Evolutionary conservation across 1,140 invertebrate genomes (phyloP), one percentile per base, ranked within the genome.

Genomic region (Pachypeltis micranthus): DNA sequence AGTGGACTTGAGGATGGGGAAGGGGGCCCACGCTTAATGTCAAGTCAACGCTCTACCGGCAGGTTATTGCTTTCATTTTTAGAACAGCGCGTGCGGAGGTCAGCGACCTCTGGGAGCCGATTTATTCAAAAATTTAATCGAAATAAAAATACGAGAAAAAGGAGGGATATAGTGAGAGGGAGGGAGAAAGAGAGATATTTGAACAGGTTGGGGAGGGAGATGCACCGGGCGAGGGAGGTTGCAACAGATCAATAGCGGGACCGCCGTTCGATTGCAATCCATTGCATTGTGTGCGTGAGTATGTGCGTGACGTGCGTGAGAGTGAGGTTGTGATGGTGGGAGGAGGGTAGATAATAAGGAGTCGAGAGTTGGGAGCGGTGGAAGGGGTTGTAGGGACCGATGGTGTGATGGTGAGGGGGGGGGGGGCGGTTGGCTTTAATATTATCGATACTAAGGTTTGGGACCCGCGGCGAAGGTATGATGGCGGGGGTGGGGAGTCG

Each of bases 201-300:
- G 23, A 51, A 51, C 47, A 51, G 47, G 47, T 51, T 51, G 4
- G 47, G 47, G 47, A 51, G 47, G 47, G 47, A 51, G 57, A 59
- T 59, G 57, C 57, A 59, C 27, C 31, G 21, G 26, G 27, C 1
- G 27, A 29, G 27, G 57, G 31, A 34, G 55, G 55, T 57, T 28
- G 27, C 27, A 31, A n/a, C 27, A 59, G 31, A 59, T 59, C 57
- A 59, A 59, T 59, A 59, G 57, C 27, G 31, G 57, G n/a, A 21
- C 55, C 55, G 47, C 27, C 28, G 27, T 59, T 59, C 57, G 57
- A 59, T 59, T 59, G 57, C 57, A 59, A 59, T 59, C 57, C 57
- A 34, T 34, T 59, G 57, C 57, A 59, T 34, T 34, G 31, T n/a
- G n/a, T n/a, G n/a, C n/a, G n/a, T n/a, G n/a, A n/a, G n/a, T n/a